Evolutionary conservation across 1,140 invertebrate species (phyloP).

Genomic region (Calliphora vicina): DNA sequence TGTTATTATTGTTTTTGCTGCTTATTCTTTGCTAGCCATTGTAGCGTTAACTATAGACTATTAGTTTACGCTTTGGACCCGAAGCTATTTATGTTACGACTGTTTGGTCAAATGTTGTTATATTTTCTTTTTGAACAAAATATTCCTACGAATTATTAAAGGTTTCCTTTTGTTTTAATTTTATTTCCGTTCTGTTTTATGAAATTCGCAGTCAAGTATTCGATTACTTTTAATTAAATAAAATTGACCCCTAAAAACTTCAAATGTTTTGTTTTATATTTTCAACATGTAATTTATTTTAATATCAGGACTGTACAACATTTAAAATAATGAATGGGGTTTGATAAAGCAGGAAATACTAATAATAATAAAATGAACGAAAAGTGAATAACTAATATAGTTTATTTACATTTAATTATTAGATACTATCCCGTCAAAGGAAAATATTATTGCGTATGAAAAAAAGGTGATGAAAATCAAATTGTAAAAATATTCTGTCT

Average conservation of each 20-base stretch:
- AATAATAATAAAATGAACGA: background rate
- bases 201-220: background rate
- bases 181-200: background rate
- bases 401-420: no score
- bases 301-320: background rate
- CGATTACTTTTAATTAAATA: conserved; percentile 33
- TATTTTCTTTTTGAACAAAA: background rate
- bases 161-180: background rate
- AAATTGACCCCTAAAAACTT: background rate
- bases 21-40: no score
- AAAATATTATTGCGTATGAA: no score
- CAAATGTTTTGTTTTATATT: background rate
- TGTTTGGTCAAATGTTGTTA: background rate
- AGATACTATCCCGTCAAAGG: no score
- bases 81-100: background rate
- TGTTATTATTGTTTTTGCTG: background rate
- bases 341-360: background rate
- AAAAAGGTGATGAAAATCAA: no score
- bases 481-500: no score
- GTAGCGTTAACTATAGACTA: background rate
- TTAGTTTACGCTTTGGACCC: background rate
- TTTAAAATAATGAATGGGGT: background rate
- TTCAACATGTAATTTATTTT: background rate
- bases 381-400: background rate
- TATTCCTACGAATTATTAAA: background rate